Base-by-base conservation (phyloP, 2,113 vertebrate species). In the Edolisoma coerulescens region DNA sequence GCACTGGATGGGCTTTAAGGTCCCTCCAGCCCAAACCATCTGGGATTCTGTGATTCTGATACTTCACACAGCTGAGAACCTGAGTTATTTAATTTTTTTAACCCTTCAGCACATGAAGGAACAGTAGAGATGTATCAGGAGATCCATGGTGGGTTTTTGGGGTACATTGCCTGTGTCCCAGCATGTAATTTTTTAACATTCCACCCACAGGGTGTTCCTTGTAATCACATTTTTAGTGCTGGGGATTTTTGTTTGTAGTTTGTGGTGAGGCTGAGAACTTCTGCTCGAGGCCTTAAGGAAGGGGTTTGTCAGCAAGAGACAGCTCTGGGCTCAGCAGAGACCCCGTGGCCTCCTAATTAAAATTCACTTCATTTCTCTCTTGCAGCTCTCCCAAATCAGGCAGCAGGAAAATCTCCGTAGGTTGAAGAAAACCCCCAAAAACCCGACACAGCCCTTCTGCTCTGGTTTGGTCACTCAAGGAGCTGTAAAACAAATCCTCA, bases 81-180 rank as follows among this genome's bases (percentile, higher is more conserved):
- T 1, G 10, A n/a, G 11, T 6, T 49, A 7, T 11, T 83, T 30
- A 22, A 18, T 47, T 4, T 57, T 64, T 44, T 41, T 52, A 65
- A 26, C 21, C 11, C 7, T 67, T 42, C 21, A 33, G 74, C 20
- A 8, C 39, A 6, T 35, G 41, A 74, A 60, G 74, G 10, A 50
- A 7, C 22, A 24, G 41, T 5, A 39, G 65, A 35, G 41, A 13
- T 32, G 19, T 16, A 63, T 39, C 24, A 16, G 41, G 33, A 76
- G 35, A 19, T 76, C 21, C 2, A 0, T 10, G 19, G 10, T 33
- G 33, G 27, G 30, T 6, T 81, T 61, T 42, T 81, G 74, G 17
- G 30, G 9, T 28, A 2, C 0, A 0, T 21, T 69, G 5, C 8
- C 24, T 56, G 13, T n/a, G 24, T 68, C 47, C 57, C 1, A 2